A percentile compares a stretch with the other conserved stretches of the same genome.
These are phyloP conservation scores for Nesoenas mayeri DNA, from an alignment of 2,113 vertebrate species.

Conservation along the genomic window DNA sequence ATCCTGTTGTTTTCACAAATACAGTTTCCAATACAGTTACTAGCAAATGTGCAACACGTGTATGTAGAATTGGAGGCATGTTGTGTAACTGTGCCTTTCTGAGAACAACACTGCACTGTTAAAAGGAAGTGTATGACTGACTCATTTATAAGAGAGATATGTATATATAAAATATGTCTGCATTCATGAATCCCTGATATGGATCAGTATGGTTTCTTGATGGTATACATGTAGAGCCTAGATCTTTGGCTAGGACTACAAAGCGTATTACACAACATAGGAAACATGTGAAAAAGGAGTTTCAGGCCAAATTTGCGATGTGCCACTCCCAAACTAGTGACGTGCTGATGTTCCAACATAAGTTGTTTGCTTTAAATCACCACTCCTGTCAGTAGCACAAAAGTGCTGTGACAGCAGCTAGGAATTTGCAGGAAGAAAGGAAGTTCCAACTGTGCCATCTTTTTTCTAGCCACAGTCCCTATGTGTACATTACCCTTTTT, in stretches of 20 bases:
- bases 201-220: constrained; percentile 24
- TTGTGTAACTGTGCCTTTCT: background rate
- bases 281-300: constrained; percentile 41
- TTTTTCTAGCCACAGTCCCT: background rate
- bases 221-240: background rate
- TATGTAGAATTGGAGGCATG: background rate
- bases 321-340: constrained; percentile 49
- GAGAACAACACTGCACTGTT: background rate
- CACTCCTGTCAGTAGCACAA: background rate
- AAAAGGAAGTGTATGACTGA: background rate
- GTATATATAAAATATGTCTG: background rate
- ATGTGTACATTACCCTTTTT: fast-evolving
- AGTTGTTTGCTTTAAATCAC: constrained; percentile 49
- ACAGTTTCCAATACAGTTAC: background rate
- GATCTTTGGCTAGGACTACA: constrained; percentile 45
- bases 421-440: background rate
- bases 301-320: constrained; percentile 40
- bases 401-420: constrained; percentile 38
- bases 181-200: constrained; percentile 12
- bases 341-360: constrained; percentile 38
- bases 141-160: background rate
- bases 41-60: background rate
- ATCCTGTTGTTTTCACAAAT: background rate
- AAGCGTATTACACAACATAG: constrained; percentile 48
- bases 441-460: background rate